These are phyloP conservation scores for Taenioides sp. DNA, from an alignment of 2,797 vertebrate species.

Conservation along the genomic window DNA sequence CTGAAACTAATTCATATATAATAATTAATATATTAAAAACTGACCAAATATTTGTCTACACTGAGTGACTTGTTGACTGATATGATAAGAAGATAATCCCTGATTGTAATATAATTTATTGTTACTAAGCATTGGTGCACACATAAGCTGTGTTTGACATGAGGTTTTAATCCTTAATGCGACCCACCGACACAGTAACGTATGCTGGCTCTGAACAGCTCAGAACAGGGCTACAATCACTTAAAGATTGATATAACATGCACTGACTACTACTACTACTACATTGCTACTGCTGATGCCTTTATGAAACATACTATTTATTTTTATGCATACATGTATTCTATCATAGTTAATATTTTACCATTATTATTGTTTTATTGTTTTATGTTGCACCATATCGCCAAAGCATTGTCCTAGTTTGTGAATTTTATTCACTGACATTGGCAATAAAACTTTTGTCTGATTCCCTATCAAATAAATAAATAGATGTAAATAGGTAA, in stretches of 20 bases:
- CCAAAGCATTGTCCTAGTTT: too few relatives aligned
- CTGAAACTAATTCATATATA: too few relatives aligned
- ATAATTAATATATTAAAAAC: not conserved
- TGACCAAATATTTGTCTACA: too few relatives aligned
- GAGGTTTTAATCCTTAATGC: constrained; percentile 53
- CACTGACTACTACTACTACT: not conserved
- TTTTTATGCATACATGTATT: too few relatives aligned
- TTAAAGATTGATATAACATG: not conserved
- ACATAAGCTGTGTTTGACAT: constrained; percentile 39
- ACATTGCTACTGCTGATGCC: too few relatives aligned
- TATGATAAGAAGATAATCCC: not conserved
- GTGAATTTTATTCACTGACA: too few relatives aligned
- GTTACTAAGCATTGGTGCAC: constrained; percentile 16
- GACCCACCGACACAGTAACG: constrained; percentile 57
- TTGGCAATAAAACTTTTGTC: too few relatives aligned
- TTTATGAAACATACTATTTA: too few relatives aligned
- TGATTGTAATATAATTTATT: constrained; percentile 23
- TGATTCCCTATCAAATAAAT: not conserved
- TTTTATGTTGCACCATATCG: too few relatives aligned
- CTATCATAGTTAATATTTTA: too few relatives aligned
- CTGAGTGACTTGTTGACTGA: constrained; percentile 1
- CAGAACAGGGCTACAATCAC: not conserved
- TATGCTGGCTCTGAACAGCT: constrained; percentile 20
- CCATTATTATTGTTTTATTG: too few relatives aligned
- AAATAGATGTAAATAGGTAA: not conserved